Percentiles rank a stretch among this genome's conserved stretches.
phyloP scores from a whole-genome alignment of 2,888 invertebrate species.

The Cephus pulcher region DNA sequence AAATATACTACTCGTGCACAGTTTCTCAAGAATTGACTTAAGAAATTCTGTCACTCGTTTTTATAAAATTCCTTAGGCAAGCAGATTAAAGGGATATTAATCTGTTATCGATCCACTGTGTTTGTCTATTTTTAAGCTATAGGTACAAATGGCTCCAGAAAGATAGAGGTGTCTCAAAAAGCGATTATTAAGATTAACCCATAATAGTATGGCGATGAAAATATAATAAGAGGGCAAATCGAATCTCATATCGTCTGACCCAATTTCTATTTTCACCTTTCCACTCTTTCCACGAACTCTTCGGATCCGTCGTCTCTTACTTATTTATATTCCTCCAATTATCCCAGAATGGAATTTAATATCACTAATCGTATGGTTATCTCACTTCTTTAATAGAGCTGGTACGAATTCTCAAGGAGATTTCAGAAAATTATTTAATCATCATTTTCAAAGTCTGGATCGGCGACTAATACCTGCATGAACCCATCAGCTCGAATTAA shows the following conservation, averaged over 20 bases:
- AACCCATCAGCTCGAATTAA: background rate
- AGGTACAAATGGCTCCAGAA: background rate
- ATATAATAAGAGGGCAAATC: background rate
- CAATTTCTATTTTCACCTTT: background rate
- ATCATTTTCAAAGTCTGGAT: background rate
- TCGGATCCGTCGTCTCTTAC: background rate
- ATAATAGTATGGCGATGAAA: background rate
- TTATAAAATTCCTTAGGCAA: background rate
- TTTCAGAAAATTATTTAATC: background rate
- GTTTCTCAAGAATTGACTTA: no score
- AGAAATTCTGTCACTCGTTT: no score
- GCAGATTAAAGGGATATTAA: background rate
- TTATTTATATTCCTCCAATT: background rate
- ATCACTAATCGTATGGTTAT: background rate
- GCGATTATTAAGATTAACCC: background rate
- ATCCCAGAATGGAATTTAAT: background rate
- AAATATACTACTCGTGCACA: no score
- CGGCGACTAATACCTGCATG: background rate
- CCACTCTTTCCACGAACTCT: background rate
- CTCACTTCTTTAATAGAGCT: background rate
- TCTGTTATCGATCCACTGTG: background rate
- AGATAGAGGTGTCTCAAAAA: background rate
- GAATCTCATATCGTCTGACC: background rate
- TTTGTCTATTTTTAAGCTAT: background rate
- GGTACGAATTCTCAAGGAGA: background rate